Base-by-base conservation (phyloP, 1,140 invertebrate species). In the Ips typographus region DNA sequence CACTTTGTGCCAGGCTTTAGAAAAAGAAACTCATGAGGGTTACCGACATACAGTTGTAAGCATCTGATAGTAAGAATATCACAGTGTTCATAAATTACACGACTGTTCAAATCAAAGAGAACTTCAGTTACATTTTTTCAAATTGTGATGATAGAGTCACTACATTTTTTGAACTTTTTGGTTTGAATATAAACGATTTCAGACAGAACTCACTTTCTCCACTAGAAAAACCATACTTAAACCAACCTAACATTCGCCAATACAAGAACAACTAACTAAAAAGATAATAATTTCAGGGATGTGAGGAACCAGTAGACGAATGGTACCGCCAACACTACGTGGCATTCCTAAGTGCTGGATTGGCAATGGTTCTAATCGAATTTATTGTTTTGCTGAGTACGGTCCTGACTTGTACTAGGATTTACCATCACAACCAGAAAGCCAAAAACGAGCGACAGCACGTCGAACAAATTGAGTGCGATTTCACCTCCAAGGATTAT, bases 311-410 rank as follows among this genome's bases (percentile, higher is more conserved):
- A 77, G 80, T 94, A 39, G 90, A 93, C 79, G 83, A 85, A 64
- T 94, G 92, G 91, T 89, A 91, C 66, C 84, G 90, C 53, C 84
- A 90, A 43, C 91, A 94, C 74, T 91, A 90, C 44, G 78, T 91
- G 6, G 82, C 91, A 51, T 87, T 94, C 68, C 81, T 94, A 43
- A 80, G 84, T 2, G 84, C 87, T 40, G 85, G 90, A 3, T 80
- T 92, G 39, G 79, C 86, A 0, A 77, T 90, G 6, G 86, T 90
- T 2, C 73, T 91, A 5, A 83, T 91, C 40, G 90, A 92, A 81
- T 85, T 92, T 51, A 84, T 83, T 47, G 86, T 90, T 0, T 79
- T 92, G 4, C 79, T 92, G 1, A 87, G 85, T 74, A 89, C 89
- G 0, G 83, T 92, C 37, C 81, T 91, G 40, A 87, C 87, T 0